Evolutionary conservation across 2,113 vertebrate species (phyloP).

Genomic region (Stegostoma tigrinum): DNA sequence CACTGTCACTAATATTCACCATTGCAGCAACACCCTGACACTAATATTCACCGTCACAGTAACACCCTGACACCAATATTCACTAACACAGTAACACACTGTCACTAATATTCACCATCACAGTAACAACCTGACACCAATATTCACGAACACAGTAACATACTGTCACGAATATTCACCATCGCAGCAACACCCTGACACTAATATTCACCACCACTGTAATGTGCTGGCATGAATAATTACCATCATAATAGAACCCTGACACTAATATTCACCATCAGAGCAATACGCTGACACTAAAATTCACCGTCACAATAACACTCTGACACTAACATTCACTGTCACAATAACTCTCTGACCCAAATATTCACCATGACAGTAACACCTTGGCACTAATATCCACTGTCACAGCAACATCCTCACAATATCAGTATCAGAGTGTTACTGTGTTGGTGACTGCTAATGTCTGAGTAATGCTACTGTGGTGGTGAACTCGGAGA

Average conservation of each 20-base stretch:
- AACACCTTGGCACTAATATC: background rate
- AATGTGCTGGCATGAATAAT: too few species aligned
- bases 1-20: too few species aligned
- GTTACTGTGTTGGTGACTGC: too few species aligned
- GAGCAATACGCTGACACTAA: background rate
- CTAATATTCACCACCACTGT: background rate
- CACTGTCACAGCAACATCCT: background rate
- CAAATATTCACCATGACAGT: background rate
- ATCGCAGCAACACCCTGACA: background rate
- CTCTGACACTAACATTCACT: too few species aligned
- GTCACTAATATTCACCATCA: background rate
- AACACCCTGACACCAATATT: background rate
- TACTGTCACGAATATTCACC: background rate
- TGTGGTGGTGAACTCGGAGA: too few species aligned
- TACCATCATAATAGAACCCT: too few species aligned
- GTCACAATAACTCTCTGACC: too few species aligned
- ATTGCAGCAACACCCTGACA: background rate
- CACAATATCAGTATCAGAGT: background rate
- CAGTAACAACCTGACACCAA: too few species aligned
- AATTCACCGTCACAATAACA: too few species aligned
- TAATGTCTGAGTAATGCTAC: too few species aligned
- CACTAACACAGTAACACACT: background rate
- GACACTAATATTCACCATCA: background rate
- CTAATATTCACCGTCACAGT: background rate
- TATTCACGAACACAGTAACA: too few species aligned